Conservation (phyloP, 2,888 invertebrate species). For the Tenodera sinensis region DNA sequence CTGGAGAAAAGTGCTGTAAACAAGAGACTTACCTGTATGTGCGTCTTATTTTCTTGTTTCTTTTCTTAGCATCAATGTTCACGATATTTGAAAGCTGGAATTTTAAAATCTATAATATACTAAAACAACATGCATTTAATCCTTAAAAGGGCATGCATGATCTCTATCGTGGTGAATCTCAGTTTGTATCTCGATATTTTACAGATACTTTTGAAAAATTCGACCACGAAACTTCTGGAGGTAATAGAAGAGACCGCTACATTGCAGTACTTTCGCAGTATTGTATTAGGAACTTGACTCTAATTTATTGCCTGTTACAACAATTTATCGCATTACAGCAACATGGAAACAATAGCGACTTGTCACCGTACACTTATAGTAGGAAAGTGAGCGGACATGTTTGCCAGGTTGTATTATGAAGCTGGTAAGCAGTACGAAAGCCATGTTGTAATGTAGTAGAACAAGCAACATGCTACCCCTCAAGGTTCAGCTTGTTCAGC, state of each 20-base stretch:
- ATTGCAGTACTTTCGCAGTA: neutral
- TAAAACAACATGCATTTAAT: no score
- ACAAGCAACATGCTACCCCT: neutral
- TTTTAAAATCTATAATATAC: no score
- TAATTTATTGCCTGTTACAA: neutral
- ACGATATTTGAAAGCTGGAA: no score
- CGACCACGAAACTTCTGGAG: neutral
- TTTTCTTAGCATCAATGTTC: no score
- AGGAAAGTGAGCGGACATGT: neutral
- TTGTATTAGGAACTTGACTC: no score
- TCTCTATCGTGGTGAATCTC: no score
- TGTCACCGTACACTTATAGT: neutral
- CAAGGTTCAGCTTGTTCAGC: neutral
- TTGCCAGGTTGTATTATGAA: neutral
- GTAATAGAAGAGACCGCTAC: neutral
- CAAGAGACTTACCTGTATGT: no score
- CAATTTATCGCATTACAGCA: neutral
- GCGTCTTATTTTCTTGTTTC: no score
- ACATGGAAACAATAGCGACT: neutral
- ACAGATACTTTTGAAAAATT: neutral
- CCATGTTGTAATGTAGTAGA: no score
- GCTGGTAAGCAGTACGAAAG: no score
- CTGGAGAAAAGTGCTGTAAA: no score
- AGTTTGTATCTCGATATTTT: neutral
- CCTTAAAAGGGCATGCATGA: no score